A percentile compares a stretch with the other conserved stretches of the same genome.
These are phyloP conservation scores for Zaprionus taronus DNA, from an alignment of 1,140 invertebrate genomes.

Conservation along the genomic window DNA sequence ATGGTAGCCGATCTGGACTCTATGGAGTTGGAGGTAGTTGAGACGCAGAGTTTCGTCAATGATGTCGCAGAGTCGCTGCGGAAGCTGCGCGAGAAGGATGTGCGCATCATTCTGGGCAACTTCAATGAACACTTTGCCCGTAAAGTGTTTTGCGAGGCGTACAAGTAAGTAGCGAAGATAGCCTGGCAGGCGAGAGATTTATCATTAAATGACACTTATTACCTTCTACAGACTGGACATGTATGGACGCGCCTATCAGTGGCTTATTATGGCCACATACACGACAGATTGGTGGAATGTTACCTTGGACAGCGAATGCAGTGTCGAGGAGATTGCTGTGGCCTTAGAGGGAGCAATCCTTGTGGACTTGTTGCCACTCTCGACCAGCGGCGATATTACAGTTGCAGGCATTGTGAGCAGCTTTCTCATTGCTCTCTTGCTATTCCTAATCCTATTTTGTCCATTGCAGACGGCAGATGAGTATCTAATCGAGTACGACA, in stretches of 20 bases:
- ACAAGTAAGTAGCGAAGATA: constrained; percentile 85
- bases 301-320: constrained; percentile 88
- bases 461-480: constrained; percentile 92
- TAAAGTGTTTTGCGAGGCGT: constrained; percentile 96
- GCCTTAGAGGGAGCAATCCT: constrained; percentile 96
- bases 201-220: not conserved
- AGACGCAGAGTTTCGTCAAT: constrained; percentile 96
- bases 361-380: constrained; percentile 88
- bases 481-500: constrained; percentile 94
- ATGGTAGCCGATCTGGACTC: constrained; percentile 95
- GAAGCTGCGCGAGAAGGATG: constrained; percentile 96
- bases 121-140: constrained; percentile 98
- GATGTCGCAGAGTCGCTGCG: constrained; percentile 93
- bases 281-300: constrained; percentile 91
- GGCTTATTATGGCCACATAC: constrained; percentile 97
- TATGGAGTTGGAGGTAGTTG: constrained; percentile 92
- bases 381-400: constrained; percentile 89
- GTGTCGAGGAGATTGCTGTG: constrained; percentile 89
- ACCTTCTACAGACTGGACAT: constrained; percentile 88
- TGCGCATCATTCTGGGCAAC: constrained; percentile 97
- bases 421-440: too few species aligned
- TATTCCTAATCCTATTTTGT: not conserved
- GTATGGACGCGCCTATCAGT: constrained; percentile 97
- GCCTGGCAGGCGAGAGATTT: not conserved
- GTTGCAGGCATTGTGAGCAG: constrained; percentile 95